A percentile compares a stretch with the other conserved stretches of the same genome.
Evolutionary conservation across 2,113 vertebrate species (phyloP).

Genomic region (Macrotis lagotis): DNA sequence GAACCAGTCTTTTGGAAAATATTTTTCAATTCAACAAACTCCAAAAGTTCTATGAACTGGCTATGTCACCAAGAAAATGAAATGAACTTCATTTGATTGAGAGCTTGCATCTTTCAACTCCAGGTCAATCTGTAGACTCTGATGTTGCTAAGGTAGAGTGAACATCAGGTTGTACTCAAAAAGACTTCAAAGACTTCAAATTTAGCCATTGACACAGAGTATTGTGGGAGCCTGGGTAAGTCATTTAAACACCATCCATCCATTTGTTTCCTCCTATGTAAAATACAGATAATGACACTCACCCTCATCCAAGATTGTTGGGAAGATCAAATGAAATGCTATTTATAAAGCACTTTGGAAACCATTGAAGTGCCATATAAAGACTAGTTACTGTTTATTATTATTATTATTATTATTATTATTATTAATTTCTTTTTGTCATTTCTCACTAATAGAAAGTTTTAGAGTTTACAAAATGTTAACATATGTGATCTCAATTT

Average conservation of each 20-base stretch:
- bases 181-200: background rate
- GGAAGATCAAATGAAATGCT: background rate
- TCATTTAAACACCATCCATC: background rate
- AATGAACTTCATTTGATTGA: background rate
- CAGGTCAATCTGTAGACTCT: background rate
- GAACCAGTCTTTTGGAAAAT: background rate
- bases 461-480: background rate
- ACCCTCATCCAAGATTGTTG: background rate
- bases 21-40: background rate
- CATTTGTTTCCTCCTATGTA: background rate
- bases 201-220: background rate
- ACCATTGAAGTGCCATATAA: background rate
- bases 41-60: background rate
- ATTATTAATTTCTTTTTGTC: background rate
- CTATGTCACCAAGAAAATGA: background rate
- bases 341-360: background rate
- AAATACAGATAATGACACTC: slow-evolving; percentile 26
- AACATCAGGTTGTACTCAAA: background rate
- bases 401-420: slow-evolving; percentile 21
- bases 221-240: background rate
- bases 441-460: background rate
- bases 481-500: background rate
- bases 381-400: background rate
- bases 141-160: too few relatives aligned
- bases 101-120: background rate